Evolutionary conservation across 2,113 vertebrate species (phyloP).

Genomic region (Vanacampus margaritifer): DNA sequence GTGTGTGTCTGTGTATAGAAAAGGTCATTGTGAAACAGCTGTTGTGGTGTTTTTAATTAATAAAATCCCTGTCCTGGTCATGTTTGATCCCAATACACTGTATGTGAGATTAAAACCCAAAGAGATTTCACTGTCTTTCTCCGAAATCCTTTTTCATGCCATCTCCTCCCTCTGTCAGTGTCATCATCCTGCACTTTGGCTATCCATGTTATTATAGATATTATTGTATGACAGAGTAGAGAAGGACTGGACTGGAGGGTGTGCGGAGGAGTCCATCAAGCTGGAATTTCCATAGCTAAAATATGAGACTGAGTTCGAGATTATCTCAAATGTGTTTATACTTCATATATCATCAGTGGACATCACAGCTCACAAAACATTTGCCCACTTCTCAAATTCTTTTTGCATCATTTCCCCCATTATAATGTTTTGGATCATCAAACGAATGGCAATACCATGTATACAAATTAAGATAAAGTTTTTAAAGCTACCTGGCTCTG

Average conservation of each 20-base stretch:
- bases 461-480: too few species aligned
- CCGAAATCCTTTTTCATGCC: not conserved
- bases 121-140: not conserved
- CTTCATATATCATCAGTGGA: not conserved
- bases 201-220: not conserved
- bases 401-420: too few species aligned
- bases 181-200: not conserved
- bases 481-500: too few species aligned
- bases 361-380: not conserved
- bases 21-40: conserved; percentile 44
- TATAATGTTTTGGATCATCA: too few species aligned
- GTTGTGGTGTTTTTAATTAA: conserved; percentile 36
- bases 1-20: not conserved
- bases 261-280: conserved; percentile 8
- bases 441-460: too few species aligned
- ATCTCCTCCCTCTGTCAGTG: not conserved
- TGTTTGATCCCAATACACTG: not conserved
- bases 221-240: conserved; percentile 11
- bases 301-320: not conserved
- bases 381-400: too few species aligned
- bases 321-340: not conserved
- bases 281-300: conserved; percentile 18
- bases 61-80: conserved; percentile 15
- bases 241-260: too few species aligned
- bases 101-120: conserved; percentile 14